Percentiles rank a stretch among this genome's conserved stretches.
phyloP scores from a whole-genome alignment of 1,140 invertebrate species.

The Charaxes varanes region DNA sequence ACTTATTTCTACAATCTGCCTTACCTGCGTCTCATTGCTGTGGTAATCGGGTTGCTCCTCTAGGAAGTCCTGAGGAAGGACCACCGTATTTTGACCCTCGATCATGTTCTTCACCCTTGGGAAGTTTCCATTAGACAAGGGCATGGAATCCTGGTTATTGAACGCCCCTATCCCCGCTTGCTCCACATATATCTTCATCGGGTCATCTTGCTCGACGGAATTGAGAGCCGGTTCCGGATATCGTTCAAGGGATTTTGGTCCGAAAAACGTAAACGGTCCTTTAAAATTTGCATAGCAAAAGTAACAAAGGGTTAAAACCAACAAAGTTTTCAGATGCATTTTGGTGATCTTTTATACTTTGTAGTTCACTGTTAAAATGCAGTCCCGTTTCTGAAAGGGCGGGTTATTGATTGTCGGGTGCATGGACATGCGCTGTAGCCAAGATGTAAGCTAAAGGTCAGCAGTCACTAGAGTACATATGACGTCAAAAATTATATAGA shows the following conservation, averaged over 20 bases:
- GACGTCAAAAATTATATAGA: no score
- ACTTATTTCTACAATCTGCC: background rate
- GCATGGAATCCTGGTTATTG: constrained; percentile 66
- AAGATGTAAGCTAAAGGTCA: no score
- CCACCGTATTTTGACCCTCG: constrained; percentile 63
- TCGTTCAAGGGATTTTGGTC: constrained; percentile 62
- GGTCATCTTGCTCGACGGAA: constrained; percentile 60
- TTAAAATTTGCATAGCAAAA: constrained; percentile 50
- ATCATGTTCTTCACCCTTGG: constrained; percentile 65
- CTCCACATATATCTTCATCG: constrained; percentile 62
- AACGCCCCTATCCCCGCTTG: constrained; percentile 66
- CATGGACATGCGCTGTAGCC: no score
- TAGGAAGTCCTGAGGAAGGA: constrained; percentile 72
- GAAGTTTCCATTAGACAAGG: constrained; percentile 57
- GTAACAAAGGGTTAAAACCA: no score
- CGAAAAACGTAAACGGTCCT: constrained; percentile 76
- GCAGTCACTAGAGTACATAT: no score
- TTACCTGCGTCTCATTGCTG: constrained; percentile 69
- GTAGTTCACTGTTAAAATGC: no score
- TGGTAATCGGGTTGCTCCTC: constrained; percentile 74
- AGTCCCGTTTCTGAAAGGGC: no score
- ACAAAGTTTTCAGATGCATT: no score
- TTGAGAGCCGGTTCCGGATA: constrained; percentile 68
- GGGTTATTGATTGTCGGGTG: no score
- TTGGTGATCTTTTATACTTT: no score